Base-by-base conservation (phyloP, 2,113 vertebrate genomes). In the Orycteropus afer region DNA sequence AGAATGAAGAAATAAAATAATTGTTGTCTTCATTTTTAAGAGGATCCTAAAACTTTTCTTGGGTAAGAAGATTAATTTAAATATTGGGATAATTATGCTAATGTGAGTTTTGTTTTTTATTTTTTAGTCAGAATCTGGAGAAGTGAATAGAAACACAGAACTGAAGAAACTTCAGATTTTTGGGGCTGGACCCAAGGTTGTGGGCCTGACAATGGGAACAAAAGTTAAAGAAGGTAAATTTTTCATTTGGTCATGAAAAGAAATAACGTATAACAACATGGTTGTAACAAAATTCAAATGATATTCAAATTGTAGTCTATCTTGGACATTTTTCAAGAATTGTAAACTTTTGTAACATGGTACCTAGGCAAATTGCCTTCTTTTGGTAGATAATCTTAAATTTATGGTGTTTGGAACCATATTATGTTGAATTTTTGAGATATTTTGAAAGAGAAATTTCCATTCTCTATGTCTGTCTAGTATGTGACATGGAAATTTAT, bases 141-240 rank as follows among this genome's bases (percentile, higher is more conserved):
- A 99, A 92, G 84, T 98, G 97, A 98, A 97, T 96, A 98, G 98
- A 96, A 99, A 99, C 97, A 99, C 99, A 37, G 99, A 99, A 96
- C 98, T 99, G 14, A 99, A 99, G 98, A 99, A 98, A 93, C 98
- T 99, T 88, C 99, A 99, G 96, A 98, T 99, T 96, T 99, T 99
- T 96, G 98, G 99, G 96, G 98, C 98, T 86, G 99, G 99, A 97
- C 99, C 99, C 77, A 99, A 99, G 96, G 99, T 99, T 98, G 98
- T 99, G 84, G 99, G 99, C 79, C 96, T 99, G 87, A 98, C 99
- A 71, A 95, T 99, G 57, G 98, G 99, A 84, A 95, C 99, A 85
- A 99, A 98, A 97, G 98, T 98, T 97, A 98, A 98, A 97, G 98
- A 98, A 94, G 98, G 98, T 99, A 98, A 98, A 96, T 88, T 94